Evolutionary conservation across 2,797 vertebrate species (phyloP), one percentile per base, ranked within the genome.

Genomic region (Centropyge bicolor): DNA sequence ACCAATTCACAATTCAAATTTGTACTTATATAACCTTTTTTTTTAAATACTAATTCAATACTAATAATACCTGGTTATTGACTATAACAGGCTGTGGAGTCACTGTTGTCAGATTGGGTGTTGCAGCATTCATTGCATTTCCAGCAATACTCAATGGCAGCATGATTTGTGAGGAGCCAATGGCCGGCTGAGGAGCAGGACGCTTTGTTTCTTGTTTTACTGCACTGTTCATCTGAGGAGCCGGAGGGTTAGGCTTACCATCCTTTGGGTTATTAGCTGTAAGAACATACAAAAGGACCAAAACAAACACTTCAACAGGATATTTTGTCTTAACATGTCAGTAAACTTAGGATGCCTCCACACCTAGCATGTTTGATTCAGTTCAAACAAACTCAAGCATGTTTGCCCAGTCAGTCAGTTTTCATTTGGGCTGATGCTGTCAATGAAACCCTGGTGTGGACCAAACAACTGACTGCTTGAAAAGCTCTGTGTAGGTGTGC

Each of bases 81-180:
- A 94, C 86, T 14, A 94, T 93, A 45, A 94, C 88, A 59, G 93
- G 91, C 73, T 91, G 91, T 0, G 91, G 93, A 49, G 88, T 74
- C 56, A 91, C 70, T 86, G 93, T 94, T 87, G 89, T 96, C 87
- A 85, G 93, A 69, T 5, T 79, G 17, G 84, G 49, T 31, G 78
- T 16, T 35, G 74, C 7, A 40, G 83, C 52, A 31, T 55, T 91
- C 36, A 84, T 59, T 59, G 91, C 31, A 62, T 86, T 89, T 71
- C 70, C 89, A 56, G 94, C 77, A 61, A 96, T 84, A 75, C 87
- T 89, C 63, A 96, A 69, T 57, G 95, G 95, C 80, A 93, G 81
- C 70, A 91, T 81, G 35, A 95, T 87, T 54, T 93, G 92, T 12
- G 95, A 76, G 54, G 92, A 70, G 36, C 91, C 89, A 59, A 92